Percentiles rank a stretch among this genome's conserved stretches.
phyloP scores from a whole-genome alignment of 2,888 invertebrate species.

The Apoda limacodes region DNA sequence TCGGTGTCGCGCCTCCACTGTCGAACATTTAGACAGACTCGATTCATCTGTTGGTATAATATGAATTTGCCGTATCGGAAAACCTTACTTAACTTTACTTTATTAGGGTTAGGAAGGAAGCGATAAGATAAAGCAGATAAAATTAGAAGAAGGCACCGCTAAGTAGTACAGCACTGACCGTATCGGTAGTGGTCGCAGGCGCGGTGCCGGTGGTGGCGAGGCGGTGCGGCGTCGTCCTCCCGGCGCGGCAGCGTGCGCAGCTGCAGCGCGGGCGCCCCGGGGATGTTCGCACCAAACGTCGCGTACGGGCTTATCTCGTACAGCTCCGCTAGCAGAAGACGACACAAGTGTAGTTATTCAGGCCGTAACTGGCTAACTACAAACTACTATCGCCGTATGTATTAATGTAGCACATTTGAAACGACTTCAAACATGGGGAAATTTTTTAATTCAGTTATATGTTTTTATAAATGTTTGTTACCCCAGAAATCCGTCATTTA shows the following conservation, averaged over 20 bases:
- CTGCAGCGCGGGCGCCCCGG: slow-evolving; percentile 77
- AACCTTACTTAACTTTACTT: no score
- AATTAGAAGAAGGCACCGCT: no score
- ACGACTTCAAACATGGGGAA: no score
- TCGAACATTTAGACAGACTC: slow-evolving; percentile 74
- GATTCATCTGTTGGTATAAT: slow-evolving; percentile 65
- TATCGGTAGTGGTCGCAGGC: slow-evolving; percentile 64
- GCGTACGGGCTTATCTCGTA: slow-evolving; percentile 87
- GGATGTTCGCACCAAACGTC: slow-evolving; percentile 74
- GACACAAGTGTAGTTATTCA: no score
- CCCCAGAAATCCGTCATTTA: no score
- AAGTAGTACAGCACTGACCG: slow-evolving; percentile 28
- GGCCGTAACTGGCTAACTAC: no score
- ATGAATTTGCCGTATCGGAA: no score
- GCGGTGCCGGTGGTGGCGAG: slow-evolving; percentile 49
- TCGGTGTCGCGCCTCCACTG: slow-evolving; percentile 72
- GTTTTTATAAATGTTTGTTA: no score
- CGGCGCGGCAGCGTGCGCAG: slow-evolving; percentile 82
- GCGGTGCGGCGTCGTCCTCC: slow-evolving; percentile 64
- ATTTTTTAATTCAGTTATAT: no score
- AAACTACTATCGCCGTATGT: no score
- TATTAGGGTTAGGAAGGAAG: no score
- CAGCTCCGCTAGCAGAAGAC: slow-evolving; percentile 74
- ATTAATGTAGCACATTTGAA: no score
- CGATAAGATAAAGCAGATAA: background rate